Conservation (phyloP, 2,888 invertebrate species). For the Dryococelus australis region DNA sequence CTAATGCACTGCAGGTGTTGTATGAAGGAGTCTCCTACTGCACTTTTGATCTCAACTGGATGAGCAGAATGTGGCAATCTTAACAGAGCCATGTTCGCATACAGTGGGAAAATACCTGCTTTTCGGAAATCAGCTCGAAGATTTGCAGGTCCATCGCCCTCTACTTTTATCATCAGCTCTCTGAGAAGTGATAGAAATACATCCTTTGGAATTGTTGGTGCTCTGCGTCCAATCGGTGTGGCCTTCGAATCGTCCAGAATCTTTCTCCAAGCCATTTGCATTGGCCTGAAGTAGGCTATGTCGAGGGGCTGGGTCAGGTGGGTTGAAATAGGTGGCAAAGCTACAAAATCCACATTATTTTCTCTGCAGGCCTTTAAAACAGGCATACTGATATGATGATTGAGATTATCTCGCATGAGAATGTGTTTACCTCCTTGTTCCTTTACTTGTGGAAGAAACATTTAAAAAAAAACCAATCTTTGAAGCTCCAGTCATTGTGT, state of each 20-base stretch:
- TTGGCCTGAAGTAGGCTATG: constrained; percentile 7
- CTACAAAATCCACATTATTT: neutral
- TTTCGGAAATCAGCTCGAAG: too few relatives aligned
- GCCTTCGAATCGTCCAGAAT: neutral
- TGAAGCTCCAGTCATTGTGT: neutral
- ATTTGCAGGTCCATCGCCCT: too few relatives aligned
- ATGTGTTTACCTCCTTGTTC: neutral
- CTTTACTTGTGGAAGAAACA: neutral
- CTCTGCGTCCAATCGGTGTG: neutral
- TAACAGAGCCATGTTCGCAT: neutral
- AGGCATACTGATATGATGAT: neutral
- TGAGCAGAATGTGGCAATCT: neutral
- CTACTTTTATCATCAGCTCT: too few relatives aligned
- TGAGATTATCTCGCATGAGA: neutral
- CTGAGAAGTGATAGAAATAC: neutral
- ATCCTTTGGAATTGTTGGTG: constrained; percentile 5
- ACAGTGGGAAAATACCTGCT: neutral
- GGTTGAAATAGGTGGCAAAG: neutral
- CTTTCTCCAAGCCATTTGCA: neutral
- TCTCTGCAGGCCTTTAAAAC: neutral
- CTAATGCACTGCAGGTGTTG: neutral
- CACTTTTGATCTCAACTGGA: neutral
- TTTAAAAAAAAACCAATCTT: neutral
- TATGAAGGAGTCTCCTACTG: constrained; percentile 13
- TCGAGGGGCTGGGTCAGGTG: neutral